phyloP scores from a whole-genome alignment of 2,797 vertebrate genomes.

The Babyrousa celebensis region DNA sequence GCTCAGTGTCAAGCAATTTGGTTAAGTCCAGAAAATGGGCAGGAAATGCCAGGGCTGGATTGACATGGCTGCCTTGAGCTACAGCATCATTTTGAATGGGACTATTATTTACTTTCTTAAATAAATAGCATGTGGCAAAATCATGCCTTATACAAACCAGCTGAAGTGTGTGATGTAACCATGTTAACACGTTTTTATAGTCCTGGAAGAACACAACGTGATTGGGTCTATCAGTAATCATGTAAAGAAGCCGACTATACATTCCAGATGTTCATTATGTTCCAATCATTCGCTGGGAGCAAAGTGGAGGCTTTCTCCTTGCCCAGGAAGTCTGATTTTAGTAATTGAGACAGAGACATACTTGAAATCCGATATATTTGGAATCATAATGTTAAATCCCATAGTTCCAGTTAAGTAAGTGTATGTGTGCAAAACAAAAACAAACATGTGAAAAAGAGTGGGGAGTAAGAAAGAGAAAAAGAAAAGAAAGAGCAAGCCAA shows the following conservation, averaged over 20 bases:
- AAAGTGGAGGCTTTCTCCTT: conserved; percentile 49
- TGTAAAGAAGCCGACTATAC: conserved; percentile 86
- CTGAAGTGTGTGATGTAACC: conserved; percentile 89
- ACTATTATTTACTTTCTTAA: conserved; percentile 80
- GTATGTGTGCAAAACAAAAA: conserved; percentile 82
- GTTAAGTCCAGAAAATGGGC: conserved; percentile 67
- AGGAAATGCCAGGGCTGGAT: conserved; percentile 70
- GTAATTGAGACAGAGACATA: conserved; percentile 70
- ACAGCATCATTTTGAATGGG: conserved; percentile 66
- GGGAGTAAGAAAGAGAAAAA: neutral
- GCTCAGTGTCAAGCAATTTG: conserved; percentile 56
- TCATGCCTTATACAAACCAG: conserved; percentile 88
- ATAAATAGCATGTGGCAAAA: conserved; percentile 85
- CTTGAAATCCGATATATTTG: conserved; percentile 81
- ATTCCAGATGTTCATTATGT: conserved; percentile 89
- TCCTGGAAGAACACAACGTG: conserved; percentile 86
- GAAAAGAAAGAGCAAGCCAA: neutral
- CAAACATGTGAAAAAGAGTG: conserved; percentile 77
- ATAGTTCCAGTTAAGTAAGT: conserved; percentile 71
- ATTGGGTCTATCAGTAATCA: conserved; percentile 88
- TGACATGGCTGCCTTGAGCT: neutral
- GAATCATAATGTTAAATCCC: conserved; percentile 75
- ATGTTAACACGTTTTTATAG: conserved; percentile 91
- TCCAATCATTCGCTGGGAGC: conserved; percentile 63
- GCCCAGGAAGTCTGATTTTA: conserved; percentile 83